Evolutionary conservation across 1,140 invertebrate species (phyloP).

Genomic region (Bombus waltoni): DNA sequence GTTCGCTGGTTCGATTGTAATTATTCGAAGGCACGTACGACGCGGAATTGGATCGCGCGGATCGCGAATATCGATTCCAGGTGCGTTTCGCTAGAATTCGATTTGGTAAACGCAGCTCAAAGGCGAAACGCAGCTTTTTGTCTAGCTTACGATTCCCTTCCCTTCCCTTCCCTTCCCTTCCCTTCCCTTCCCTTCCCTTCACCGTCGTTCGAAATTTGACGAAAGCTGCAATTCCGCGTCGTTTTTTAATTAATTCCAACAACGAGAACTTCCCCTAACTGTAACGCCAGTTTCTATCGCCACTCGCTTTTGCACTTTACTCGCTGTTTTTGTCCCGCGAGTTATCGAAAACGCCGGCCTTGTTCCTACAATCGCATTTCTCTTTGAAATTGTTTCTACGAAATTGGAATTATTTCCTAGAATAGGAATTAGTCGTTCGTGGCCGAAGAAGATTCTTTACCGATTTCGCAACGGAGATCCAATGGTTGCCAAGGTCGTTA

Average conservation of each 20-base stretch:
- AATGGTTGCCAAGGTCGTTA: neutral
- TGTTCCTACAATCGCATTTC: neutral
- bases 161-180: too few species aligned
- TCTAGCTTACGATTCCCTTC: neutral
- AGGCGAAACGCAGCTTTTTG: neutral
- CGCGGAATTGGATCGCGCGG: neutral
- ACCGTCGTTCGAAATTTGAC: neutral
- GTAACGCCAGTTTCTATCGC: neutral
- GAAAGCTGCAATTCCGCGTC: neutral
- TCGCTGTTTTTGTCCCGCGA: neutral
- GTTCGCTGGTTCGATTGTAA: neutral
- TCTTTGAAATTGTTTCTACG: too few species aligned
- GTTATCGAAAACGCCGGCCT: neutral
- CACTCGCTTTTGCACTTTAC: neutral
- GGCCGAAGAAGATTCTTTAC: neutral
- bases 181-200: too few species aligned
- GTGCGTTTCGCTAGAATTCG: neutral
- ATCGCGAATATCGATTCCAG: conserved; percentile 21
- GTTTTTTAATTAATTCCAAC: conserved; percentile 20
- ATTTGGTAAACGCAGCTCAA: conserved; percentile 7
- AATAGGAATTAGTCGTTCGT: neutral
- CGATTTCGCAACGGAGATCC: too few species aligned
- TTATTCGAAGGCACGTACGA: conserved; percentile 6
- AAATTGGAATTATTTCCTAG: neutral
- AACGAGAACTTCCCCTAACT: neutral